phyloP scores from a whole-genome alignment of 2,797 vertebrate species.

The Etheostoma nigrum region DNA sequence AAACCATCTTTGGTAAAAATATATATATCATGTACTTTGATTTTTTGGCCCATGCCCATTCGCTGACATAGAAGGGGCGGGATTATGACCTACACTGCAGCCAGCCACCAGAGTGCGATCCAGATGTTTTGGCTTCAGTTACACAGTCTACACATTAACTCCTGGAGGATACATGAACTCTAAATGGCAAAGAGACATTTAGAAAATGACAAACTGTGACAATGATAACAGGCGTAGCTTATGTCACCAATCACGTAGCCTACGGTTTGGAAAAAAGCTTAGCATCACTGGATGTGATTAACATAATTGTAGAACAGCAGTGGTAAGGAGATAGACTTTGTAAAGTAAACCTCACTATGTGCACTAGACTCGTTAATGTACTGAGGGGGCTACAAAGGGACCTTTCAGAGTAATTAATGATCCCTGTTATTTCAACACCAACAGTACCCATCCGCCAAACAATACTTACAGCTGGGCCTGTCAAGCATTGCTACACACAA shows the following conservation, averaged over 20 bases:
- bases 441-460: slow-evolving; percentile 33
- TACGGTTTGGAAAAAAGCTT: slow-evolving; percentile 7
- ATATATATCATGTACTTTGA: too few relatives aligned
- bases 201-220: neutral
- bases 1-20: too few relatives aligned
- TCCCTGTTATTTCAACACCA: slow-evolving; percentile 34
- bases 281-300: neutral
- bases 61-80: too few relatives aligned
- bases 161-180: neutral
- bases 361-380: neutral
- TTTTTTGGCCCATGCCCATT: too few relatives aligned
- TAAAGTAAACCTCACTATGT: neutral
- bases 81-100: too few relatives aligned
- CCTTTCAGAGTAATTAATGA: slow-evolving; percentile 41
- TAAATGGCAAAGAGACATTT: neutral
- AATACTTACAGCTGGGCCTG: neutral
- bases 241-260: neutral
- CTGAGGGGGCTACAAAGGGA: slow-evolving; percentile 17
- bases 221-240: neutral
- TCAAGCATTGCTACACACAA: neutral
- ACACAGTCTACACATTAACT: too few relatives aligned
- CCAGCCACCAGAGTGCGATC: too few relatives aligned
- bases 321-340: neutral
- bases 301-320: neutral
- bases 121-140: too few relatives aligned